Percentiles rank a stretch among this genome's conserved stretches.
These are phyloP conservation scores for Phalacrocorax pelagicus DNA, from an alignment of 2,113 vertebrate genomes.

Conservation along the genomic window DNA sequence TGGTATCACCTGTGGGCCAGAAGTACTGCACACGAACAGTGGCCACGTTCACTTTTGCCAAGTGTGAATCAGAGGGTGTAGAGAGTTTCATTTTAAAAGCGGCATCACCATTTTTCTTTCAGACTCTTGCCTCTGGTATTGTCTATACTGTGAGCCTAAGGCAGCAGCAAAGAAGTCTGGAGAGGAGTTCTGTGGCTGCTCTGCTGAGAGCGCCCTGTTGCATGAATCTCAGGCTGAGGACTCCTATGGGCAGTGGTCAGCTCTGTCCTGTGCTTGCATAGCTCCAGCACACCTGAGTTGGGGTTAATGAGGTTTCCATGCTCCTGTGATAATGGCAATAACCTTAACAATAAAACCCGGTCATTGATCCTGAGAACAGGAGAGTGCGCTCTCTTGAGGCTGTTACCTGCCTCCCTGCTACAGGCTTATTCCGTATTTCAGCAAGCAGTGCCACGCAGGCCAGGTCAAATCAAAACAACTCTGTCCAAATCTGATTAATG, in stretches of 20 bases:
- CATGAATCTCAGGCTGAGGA: background rate
- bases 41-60: background rate
- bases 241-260: background rate
- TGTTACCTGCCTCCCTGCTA: background rate
- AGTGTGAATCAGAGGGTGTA: background rate
- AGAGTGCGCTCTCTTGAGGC: background rate
- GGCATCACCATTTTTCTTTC: background rate
- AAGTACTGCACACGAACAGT: background rate
- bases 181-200: background rate
- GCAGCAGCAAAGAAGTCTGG: background rate
- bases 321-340: background rate
- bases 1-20: background rate
- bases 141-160: background rate
- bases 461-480: background rate
- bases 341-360: background rate
- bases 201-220: rapidly evolving
- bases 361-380: background rate
- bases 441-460: background rate
- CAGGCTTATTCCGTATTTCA: background rate
- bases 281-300: background rate
- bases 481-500: background rate
- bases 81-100: background rate
- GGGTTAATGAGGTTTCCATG: background rate
- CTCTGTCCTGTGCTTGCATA: background rate
- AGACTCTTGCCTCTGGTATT: background rate